Evolutionary conservation across 2,113 vertebrate species (phyloP), one percentile per base, ranked within the genome.

Genomic region (Epinephelus cyanopodus): DNA sequence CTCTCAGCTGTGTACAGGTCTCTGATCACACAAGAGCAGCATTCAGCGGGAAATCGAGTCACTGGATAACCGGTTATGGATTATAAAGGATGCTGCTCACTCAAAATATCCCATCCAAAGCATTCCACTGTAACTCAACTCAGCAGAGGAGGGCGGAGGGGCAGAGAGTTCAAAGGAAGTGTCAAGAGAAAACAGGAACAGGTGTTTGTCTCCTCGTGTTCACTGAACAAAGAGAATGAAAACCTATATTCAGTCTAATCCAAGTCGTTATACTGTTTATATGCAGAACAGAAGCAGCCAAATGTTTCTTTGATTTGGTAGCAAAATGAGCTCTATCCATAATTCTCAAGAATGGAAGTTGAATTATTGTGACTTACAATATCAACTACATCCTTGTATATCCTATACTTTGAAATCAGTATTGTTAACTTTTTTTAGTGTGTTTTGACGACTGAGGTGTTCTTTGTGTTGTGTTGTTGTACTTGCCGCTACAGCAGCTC

Each of bases 11-110:
- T 82, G 85, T 79, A 23, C 50, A n/a, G 39, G 80, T 86, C 89
- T 84, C 88, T 79, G 84, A 92, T 94, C 93, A 91, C 79, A 89
- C 89, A 93, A 90, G 91, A 92, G 68, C 79, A 68, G 68, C 60
- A 90, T 91, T 93, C 92, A 90, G 72, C 60, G 9, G 77, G 67
- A 89, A 87, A 87, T 47, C 21, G 81, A 86, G 79, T 85, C 69
- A 85, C 71, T 79, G 82, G 75, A 84, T 82, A 79, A 81, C 78
- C 85, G 81, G 79, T 75, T 79, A 72, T 83, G 83, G 85, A 87
- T 81, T 87, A 80, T 66, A 80, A 86, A 89, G 89, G 79, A 88
- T 84, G 63, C 60, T 23, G 84, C 87, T 90, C 76, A 56, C 81
- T 83, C 67, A 82, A 86, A 94, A 82, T 80, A 47, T 85, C 62